Base-by-base conservation (phyloP, 2,888 invertebrate genomes). In the Blera fallax region DNA sequence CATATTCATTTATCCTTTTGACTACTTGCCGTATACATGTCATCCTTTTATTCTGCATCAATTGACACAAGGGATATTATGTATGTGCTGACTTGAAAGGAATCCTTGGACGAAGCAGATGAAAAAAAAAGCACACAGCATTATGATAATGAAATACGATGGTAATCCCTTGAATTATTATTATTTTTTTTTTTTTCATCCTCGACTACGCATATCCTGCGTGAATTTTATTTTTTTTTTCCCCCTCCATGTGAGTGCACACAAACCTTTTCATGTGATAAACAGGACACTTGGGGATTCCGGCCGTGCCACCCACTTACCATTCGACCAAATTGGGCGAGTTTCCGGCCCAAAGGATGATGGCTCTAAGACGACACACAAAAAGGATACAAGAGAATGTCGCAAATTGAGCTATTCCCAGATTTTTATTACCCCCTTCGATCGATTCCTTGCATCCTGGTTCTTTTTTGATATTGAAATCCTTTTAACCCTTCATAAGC, bases 381-480 rank as follows among this genome's bases (percentile, higher is more conserved):
- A 40, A 79, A 69, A 74, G 65, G 80, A 64, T 80, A 45, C 52
- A 43, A 77, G 67, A n/a, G 70, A 81, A 70, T 85, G 85, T 85
- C 81, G 76, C 85, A 85, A 85, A 85, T 85, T 85, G 85, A 85
- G 85, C 65, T 85, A 85, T 85, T 85, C 81, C 85, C 81, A 85
- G 85, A 85, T 85, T 85, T 85, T 85, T 85, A 85, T 81, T 81
- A 85, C 81, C 76, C 81, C 76, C 81, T 67, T 77, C 76, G 70
- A 72, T 85, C 85, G 80, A 84, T 81, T 77, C 81, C 40, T 16
- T 80, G 80, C 80, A 80, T 85, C 80, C 70, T 80, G 80, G 65
- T 37, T 21, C 18, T 72, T 76, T 60, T 70, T 72, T 40, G 40
- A 76, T 72, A 85, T 85, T 81, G 81, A 85, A 85, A 85, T 85